Evolutionary conservation across 1,140 invertebrate species (phyloP).

Genomic region (Trialeurodes vaporariorum): DNA sequence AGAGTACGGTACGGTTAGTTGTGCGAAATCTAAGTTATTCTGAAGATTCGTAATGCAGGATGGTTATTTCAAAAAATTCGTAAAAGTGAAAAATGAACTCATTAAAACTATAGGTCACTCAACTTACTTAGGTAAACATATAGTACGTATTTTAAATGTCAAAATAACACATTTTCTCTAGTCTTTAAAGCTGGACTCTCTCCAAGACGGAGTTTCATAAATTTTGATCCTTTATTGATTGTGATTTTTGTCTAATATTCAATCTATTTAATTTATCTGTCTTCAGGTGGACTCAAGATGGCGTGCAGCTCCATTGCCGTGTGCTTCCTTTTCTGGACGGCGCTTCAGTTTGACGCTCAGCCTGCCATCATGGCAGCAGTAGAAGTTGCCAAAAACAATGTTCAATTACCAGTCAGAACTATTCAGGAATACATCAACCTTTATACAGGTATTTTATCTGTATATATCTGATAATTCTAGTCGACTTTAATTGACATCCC

Average conservation of each 20-base stretch:
- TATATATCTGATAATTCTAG: neutral
- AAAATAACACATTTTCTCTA: neutral
- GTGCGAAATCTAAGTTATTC: no score
- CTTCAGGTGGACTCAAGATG: constrained; percentile 20
- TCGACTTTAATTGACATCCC: no score
- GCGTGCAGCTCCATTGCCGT: constrained; percentile 15
- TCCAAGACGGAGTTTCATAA: no score
- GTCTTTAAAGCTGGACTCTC: neutral
- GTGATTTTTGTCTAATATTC: neutral
- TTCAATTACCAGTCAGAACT: neutral
- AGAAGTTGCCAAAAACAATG: neutral
- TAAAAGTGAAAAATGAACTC: no score
- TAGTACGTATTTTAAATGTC: neutral
- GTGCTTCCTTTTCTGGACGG: constrained; percentile 15
- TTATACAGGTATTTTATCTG: constrained; percentile 7
- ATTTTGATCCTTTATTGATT: neutral
- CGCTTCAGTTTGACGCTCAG: constrained; percentile 16
- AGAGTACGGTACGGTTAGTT: no score
- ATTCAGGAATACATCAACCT: neutral
- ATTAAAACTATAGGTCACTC: no score
- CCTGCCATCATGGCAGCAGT: constrained; percentile 10
- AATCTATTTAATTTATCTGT: neutral
- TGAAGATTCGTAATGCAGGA: no score
- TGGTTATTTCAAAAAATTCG: no score
- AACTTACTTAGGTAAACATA: no score